Base-by-base conservation (phyloP, 2,113 vertebrate species). In the Macroglossus sobrinus region DNA sequence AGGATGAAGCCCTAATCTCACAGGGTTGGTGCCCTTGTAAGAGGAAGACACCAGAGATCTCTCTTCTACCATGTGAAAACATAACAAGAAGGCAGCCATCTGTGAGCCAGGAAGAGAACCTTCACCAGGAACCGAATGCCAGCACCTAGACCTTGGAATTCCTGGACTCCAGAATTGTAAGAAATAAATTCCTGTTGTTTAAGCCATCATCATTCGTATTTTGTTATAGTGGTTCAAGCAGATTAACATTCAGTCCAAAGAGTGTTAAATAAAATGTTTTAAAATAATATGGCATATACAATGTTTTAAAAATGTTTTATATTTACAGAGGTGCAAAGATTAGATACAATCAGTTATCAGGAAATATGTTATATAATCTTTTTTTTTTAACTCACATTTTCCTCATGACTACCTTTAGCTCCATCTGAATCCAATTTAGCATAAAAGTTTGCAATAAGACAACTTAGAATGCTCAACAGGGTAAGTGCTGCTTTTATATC, bases 401-500 rank as follows among this genome's bases (percentile, higher is more conserved):
- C 59, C 86, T 63, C 15, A 55, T 22, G 10, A 50, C 1, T 30
- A 74, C 7, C 0, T 61, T 79, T 84, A 74, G 43, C n/a, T 88
- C 57, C 12, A 80, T 33, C 66, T 87, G 45, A 96, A 92, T 82
- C 95, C 38, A 92, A 69, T 72, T 76, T 84, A 91, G 55, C 21
- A 68, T 90, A 76, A 90, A 93, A 71, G 3, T 30, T 53, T 84
- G 9, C 8, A 35, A 75, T 84, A 93, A 95, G 43, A 89, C 19
- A 92, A 84, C 26, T 84, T 28, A 95, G 38, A 96, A 84, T n/a
- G 66, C n/a, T 90, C 75, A 33, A 35, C 19, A 35, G 35, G 7
- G 4, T 82, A 96, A 91, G 35, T 79, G 30, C 55, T 69, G 12
- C 21, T 90, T 33, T 96, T 90, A 81, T 19, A 33, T 40, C 43